Conservation (phyloP, 2,113 vertebrate species). For the Indri indri region DNA sequence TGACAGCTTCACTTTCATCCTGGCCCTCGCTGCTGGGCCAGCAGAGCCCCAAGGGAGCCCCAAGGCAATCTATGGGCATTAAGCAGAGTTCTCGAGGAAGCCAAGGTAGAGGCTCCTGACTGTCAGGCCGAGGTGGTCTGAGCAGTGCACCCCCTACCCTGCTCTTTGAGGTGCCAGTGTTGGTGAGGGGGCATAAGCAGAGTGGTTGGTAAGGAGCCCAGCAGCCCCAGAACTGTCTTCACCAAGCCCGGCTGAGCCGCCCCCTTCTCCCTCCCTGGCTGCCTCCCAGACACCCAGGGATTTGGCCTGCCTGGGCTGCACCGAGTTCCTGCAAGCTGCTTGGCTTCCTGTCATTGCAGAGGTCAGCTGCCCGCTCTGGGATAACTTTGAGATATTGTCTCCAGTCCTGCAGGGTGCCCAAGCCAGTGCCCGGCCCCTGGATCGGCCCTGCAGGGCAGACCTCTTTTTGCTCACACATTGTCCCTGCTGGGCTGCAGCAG, state of each 20-base stretch:
- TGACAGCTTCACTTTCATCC: conserved; percentile 81
- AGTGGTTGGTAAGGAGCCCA: background rate
- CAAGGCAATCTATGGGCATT: conserved; percentile 52
- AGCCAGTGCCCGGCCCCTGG: background rate
- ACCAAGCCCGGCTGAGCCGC: background rate
- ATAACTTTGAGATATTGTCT: background rate
- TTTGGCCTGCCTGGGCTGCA: background rate
- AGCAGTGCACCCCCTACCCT: background rate
- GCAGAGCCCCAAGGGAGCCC: conserved; percentile 56
- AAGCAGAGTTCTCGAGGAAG: conserved; percentile 54
- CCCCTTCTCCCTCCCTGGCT: background rate
- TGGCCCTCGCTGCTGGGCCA: conserved; percentile 62
- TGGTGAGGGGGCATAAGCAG: background rate
- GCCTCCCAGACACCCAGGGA: background rate
- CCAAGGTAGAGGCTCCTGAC: background rate
- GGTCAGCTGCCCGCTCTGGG: background rate
- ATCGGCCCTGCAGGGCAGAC: background rate
- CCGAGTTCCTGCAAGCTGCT: background rate
- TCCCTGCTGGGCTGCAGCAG: background rate
- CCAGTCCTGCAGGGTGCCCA: background rate
- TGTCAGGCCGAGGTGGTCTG: background rate
- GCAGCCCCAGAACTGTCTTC: background rate
- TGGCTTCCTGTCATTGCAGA: background rate
- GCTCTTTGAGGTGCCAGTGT: background rate
- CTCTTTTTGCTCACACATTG: background rate